Evolutionary conservation across 2,888 invertebrate genomes (phyloP), one percentile per base, ranked within the genome.

Genomic region (Patella depressa): DNA sequence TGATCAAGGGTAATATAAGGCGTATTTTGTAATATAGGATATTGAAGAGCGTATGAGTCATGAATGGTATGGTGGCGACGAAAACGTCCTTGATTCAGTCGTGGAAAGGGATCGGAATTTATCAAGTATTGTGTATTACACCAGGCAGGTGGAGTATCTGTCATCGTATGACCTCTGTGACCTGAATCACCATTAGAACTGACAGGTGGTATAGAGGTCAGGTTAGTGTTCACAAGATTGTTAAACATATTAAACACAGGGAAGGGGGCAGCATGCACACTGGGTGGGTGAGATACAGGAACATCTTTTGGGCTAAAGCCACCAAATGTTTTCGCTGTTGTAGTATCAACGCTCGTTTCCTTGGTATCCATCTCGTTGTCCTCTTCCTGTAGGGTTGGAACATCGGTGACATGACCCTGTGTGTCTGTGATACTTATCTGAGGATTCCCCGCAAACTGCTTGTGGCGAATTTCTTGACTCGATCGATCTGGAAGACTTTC

Each of bases 371-470:
- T 76, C 55, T 34, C 53, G 14, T 59, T 74, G 29, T 75, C 78
- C 12, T 78, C 78, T 17, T 69, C 78, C n/a, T 65, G 65, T 3
- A 65, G 65, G 19, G 85, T 83, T 14, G 84, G 81, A 53, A 90
- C 89, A 73, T 87, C 86, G 17, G 88, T 91, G 80, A 92, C 91
- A 82, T 91, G 92, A 76, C 97, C 97, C 76, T 96, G 93, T 75
- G 97, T 97, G 90, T 98, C 97, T 0, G 98, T 98, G 14, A 98
- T 94, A 85, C 96, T 97, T 80, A 98, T 98, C 91, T 97, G 97
- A 0, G 98, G 97, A 90, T 88, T 95, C 83, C 78, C 89, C 75
- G 85, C 81, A 74, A 84, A 88, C 74, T 86, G 85, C 59, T 82
- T 79, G 74, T 85, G 82, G 59, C 79, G 75, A 15, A 75, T 70